Percentiles rank a stretch among this genome's conserved stretches.
Evolutionary conservation across 2,113 vertebrate species (phyloP).

Genomic region (Heliornis fulica): DNA sequence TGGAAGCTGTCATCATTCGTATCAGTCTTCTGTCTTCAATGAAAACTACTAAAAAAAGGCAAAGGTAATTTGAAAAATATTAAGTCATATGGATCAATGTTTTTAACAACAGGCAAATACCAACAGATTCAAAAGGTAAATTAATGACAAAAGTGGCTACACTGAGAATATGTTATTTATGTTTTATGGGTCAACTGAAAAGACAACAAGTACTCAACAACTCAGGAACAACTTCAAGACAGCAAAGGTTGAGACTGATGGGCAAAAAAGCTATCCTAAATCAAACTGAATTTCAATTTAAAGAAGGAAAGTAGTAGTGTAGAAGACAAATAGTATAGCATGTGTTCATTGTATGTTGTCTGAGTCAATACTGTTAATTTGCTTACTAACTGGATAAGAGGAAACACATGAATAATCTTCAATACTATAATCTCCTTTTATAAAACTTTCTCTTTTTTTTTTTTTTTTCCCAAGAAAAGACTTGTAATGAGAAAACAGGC

Average conservation of each 20-base stretch:
- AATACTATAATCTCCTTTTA: not conserved
- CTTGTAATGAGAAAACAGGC: not conserved
- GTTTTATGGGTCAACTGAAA: not conserved
- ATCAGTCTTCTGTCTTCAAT: not conserved
- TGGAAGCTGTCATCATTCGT: not conserved
- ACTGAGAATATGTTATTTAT: not conserved
- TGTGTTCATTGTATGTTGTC: not conserved
- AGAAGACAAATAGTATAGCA: not conserved
- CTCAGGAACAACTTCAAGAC: not conserved
- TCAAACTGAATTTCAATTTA: not conserved
- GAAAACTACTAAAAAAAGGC: not conserved
- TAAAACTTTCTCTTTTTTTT: not conserved
- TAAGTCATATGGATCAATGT: not conserved
- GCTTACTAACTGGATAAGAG: not conserved
- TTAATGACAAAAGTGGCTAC: not conserved
- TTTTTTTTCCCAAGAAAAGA: not conserved
- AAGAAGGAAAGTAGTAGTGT: not conserved
- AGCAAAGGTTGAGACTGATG: not conserved
- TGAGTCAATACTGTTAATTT: not conserved
- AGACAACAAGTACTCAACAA: not conserved
- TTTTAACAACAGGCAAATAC: not conserved
- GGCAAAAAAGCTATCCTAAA: not conserved
- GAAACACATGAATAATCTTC: not conserved
- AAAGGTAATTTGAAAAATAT: not conserved
- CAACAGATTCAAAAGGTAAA: not conserved